Percentiles rank a stretch among this genome's conserved stretches.
phyloP scores from a whole-genome alignment of 2,797 vertebrate species.

The Oreortyx pictus region DNA sequence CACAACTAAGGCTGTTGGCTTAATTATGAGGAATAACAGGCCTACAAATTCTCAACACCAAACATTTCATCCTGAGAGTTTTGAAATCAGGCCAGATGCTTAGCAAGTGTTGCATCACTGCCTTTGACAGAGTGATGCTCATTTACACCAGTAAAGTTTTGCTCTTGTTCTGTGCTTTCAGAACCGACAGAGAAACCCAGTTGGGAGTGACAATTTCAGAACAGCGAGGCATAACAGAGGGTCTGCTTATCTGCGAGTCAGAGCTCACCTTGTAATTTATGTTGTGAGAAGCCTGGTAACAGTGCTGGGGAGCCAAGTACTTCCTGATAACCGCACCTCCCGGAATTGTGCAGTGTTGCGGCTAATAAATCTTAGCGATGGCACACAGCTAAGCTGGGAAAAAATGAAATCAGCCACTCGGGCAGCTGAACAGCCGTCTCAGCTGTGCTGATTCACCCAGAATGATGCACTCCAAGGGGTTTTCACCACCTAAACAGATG shows the following conservation, averaged over 20 bases:
- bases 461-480: conserved; percentile 39
- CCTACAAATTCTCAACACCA: not conserved
- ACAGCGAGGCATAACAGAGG: not conserved
- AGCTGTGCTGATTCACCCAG: conserved; percentile 60
- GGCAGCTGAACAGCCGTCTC: not conserved
- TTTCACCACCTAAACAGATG: conserved; percentile 55
- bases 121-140: not conserved
- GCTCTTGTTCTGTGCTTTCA: not conserved
- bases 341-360: not conserved
- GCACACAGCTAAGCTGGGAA: not conserved
- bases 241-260: conserved; percentile 24
- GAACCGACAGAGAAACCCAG: not conserved
- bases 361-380: conserved; percentile 34
- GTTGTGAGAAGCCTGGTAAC: not conserved
- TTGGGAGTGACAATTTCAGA: not conserved
- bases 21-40: not conserved
- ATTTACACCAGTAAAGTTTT: fast-evolving
- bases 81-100: not conserved
- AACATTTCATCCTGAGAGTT: not conserved
- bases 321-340: conserved; percentile 17
- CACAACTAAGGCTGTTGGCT: not conserved
- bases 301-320: not conserved
- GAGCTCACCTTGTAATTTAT: conserved; percentile 21
- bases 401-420: conserved; percentile 7
- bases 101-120: not conserved